Evolutionary conservation across 2,113 vertebrate genomes (phyloP).

Genomic region (Sorex fumeus): DNA sequence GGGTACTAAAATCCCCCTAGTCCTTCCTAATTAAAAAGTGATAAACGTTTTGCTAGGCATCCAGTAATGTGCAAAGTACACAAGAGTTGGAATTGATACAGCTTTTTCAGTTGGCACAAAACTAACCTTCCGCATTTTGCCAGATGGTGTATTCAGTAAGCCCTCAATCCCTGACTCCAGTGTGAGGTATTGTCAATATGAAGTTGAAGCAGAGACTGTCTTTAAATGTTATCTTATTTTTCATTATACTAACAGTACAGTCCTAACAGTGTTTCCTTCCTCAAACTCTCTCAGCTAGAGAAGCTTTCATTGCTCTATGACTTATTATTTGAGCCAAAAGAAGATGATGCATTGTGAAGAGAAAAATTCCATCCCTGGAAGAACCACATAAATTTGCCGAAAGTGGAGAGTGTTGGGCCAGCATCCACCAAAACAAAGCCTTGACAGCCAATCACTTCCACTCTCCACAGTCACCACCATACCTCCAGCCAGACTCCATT

Average conservation of each 20-base stretch:
- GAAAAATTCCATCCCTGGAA: background rate
- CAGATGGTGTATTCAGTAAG: conserved; percentile 80
- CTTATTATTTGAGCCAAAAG: conserved; percentile 57
- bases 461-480: too few species aligned
- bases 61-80: conserved; percentile 75
- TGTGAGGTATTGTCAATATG: conserved; percentile 55
- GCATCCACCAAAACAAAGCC: too few species aligned
- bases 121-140: conserved; percentile 74
- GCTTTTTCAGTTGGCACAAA: conserved; percentile 79
- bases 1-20: conserved; percentile 69
- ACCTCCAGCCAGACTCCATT: too few species aligned
- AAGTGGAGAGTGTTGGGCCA: too few species aligned
- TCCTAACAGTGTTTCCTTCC: conserved; percentile 62
- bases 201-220: conserved; percentile 25
- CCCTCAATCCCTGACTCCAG: conserved; percentile 76
- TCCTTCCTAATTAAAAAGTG: conserved; percentile 82
- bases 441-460: too few species aligned
- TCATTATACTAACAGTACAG: conserved; percentile 41
- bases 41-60: conserved; percentile 81
- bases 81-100: conserved; percentile 78
- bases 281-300: conserved; percentile 65
- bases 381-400: background rate
- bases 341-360: background rate
- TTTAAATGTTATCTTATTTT: conserved; percentile 79
- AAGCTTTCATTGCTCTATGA: conserved; percentile 63